Conservation (phyloP, 2,113 vertebrate species). For the Gambusia holbrooki region DNA sequence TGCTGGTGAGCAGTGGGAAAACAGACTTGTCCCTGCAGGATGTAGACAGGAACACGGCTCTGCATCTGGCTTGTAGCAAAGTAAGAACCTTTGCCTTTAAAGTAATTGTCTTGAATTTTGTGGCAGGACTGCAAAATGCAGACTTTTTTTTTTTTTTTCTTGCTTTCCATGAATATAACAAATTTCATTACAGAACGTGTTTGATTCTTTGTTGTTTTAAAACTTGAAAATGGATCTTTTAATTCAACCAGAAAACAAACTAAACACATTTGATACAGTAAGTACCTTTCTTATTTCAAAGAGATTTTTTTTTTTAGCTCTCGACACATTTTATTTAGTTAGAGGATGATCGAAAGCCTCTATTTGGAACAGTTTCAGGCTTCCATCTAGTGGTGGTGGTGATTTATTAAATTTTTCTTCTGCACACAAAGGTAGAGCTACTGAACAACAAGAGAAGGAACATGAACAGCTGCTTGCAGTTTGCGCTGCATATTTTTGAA, state of each 20-base stretch:
- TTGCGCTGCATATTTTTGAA: not conserved
- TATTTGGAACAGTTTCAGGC: not conserved
- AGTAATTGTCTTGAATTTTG: too few species aligned
- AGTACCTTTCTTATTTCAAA: not conserved
- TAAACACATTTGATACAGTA: not conserved
- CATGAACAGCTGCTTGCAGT: not conserved
- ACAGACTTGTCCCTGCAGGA: conserved; percentile 94
- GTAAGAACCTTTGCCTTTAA: conserved; percentile 68
- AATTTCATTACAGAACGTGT: too few species aligned
- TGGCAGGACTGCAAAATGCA: too few species aligned
- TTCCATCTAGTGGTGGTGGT: not conserved
- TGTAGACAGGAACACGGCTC: conserved; percentile 89
- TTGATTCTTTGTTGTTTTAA: too few species aligned
- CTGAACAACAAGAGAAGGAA: not conserved
- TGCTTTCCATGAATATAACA: too few species aligned
- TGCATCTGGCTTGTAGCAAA: conserved; percentile 98
- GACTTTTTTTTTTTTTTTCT: too few species aligned
- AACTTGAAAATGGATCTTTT: not conserved
- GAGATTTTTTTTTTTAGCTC: not conserved
- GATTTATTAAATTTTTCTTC: not conserved
- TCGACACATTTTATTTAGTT: not conserved
- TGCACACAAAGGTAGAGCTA: not conserved
- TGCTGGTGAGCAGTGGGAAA: conserved; percentile 95
- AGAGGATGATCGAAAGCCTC: not conserved
- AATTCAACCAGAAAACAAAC: too few species aligned